A percentile compares a stretch with the other conserved stretches of the same genome.
phyloP scores from a whole-genome alignment of 2,888 invertebrate genomes.

The Halictus ligatus region DNA sequence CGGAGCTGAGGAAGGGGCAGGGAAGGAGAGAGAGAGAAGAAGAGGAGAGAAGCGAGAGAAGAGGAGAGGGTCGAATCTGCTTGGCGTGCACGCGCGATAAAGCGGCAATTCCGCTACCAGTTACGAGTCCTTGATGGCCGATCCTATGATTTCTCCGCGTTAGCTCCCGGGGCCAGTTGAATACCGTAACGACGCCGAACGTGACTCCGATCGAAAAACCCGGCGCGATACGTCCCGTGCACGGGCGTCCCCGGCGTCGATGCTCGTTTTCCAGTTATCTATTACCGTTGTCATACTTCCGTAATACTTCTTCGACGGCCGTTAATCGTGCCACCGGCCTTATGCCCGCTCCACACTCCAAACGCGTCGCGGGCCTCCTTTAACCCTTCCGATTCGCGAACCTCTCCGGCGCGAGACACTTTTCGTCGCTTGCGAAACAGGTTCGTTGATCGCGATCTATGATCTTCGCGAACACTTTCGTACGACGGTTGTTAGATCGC shows the following conservation, averaged over 20 bases:
- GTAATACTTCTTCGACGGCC: conserved; percentile 77
- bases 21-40: conserved; percentile 3
- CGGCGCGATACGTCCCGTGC: conserved; percentile 50
- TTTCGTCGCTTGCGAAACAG: not conserved
- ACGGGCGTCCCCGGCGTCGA: conserved; percentile 55
- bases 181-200: conserved; percentile 71
- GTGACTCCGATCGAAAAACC: conserved; percentile 65
- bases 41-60: not conserved
- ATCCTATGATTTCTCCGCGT: conserved; percentile 59
- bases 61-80: conserved; percentile 5
- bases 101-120: conserved; percentile 58
- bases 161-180: conserved; percentile 53
- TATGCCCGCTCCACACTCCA: conserved; percentile 39
- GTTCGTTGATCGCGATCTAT: not conserved
- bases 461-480: not conserved
- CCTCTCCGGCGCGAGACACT: not conserved
- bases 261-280: conserved; percentile 79
- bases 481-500: not conserved
- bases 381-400: not conserved
- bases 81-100: conserved; percentile 55
- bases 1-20: not conserved
- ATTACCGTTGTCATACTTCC: conserved; percentile 82
- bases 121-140: conserved; percentile 49
- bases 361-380: not conserved
- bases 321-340: conserved; percentile 61